A percentile compares a stretch with the other conserved stretches of the same genome.
Conservation (phyloP, 2,113 vertebrate genomes). For the Phodopus roborovskii region DNA sequence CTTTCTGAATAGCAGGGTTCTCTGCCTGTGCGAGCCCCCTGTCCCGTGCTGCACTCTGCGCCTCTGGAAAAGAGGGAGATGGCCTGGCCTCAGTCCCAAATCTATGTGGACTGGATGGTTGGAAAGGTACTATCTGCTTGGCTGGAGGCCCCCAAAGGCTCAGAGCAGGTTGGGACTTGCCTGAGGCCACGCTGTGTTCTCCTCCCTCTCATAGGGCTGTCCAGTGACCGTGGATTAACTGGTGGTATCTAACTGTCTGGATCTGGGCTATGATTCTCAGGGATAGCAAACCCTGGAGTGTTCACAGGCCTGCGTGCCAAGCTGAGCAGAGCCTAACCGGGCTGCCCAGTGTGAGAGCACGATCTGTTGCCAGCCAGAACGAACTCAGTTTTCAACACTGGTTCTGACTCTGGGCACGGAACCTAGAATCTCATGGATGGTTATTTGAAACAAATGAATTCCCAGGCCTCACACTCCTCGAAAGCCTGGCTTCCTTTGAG, state of each 20-base stretch:
- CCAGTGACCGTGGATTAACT: not conserved
- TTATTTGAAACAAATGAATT: slow-evolving; percentile 82
- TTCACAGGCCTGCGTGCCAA: slow-evolving; percentile 45
- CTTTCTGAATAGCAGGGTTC: no score
- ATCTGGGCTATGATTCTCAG: slow-evolving; percentile 31
- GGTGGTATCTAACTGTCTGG: slow-evolving; percentile 54
- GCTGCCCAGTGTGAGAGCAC: slow-evolving; percentile 73
- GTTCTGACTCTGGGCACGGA: slow-evolving; percentile 75
- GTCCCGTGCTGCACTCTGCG: fast-evolving
- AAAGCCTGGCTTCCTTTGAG: slow-evolving; percentile 74
- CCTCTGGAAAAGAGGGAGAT: not conserved
- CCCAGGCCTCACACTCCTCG: slow-evolving; percentile 79
- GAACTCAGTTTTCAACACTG: slow-evolving; percentile 70
- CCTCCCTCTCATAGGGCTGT: not conserved
- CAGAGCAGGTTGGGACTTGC: not conserved
- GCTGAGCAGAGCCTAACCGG: not conserved
- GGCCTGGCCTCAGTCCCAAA: not conserved
- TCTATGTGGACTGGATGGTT: not conserved
- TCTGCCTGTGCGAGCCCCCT: not conserved
- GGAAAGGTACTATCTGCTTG: not conserved
- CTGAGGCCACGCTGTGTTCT: not conserved
- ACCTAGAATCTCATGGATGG: slow-evolving; percentile 74
- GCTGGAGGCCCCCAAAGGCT: not conserved
- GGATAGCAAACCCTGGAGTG: slow-evolving; percentile 8
- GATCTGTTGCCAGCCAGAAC: slow-evolving; percentile 75